A percentile compares a stretch with the other conserved stretches of the same genome.
Evolutionary conservation across 2,888 invertebrate genomes (phyloP).

Genomic region (Mamestra brassicae): DNA sequence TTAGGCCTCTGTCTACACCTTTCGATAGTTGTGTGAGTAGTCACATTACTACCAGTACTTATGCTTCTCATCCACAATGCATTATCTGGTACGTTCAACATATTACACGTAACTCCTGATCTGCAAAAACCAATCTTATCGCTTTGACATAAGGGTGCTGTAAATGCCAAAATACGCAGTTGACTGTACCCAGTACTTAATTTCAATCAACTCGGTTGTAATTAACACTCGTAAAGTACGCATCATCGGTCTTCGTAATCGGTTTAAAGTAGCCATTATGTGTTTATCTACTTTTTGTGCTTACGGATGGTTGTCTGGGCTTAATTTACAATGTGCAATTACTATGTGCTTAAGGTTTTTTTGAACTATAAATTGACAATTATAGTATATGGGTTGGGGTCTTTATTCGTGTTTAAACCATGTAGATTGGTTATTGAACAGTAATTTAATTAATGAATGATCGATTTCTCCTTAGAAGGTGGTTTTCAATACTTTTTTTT

Average conservation of each 20-base stretch:
- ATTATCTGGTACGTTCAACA: slow-evolving; percentile 2
- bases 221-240: slow-evolving; percentile 67
- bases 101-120: background rate
- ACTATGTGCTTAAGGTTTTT: slow-evolving; percentile 21
- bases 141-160: background rate
- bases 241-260: slow-evolving; percentile 61
- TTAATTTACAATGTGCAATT: slow-evolving; percentile 14
- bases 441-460: slow-evolving; percentile 17
- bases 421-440: background rate
- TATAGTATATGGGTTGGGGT: background rate
- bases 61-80: slow-evolving; percentile 4
- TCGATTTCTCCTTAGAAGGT: background rate
- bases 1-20: background rate
- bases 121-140: background rate
- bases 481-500: background rate
- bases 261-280: slow-evolving; percentile 52
- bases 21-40: slow-evolving; percentile 13
- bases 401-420: background rate
- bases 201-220: slow-evolving; percentile 57
- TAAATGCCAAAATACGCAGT: background rate
- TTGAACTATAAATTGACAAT: slow-evolving; percentile 34
- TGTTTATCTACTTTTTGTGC: slow-evolving; percentile 48
- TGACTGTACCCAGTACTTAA: slow-evolving; percentile 16
- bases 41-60: slow-evolving; percentile 21
- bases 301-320: background rate